phyloP scores from a whole-genome alignment of 2,113 vertebrate genomes.

The Stigmatopora argus region DNA sequence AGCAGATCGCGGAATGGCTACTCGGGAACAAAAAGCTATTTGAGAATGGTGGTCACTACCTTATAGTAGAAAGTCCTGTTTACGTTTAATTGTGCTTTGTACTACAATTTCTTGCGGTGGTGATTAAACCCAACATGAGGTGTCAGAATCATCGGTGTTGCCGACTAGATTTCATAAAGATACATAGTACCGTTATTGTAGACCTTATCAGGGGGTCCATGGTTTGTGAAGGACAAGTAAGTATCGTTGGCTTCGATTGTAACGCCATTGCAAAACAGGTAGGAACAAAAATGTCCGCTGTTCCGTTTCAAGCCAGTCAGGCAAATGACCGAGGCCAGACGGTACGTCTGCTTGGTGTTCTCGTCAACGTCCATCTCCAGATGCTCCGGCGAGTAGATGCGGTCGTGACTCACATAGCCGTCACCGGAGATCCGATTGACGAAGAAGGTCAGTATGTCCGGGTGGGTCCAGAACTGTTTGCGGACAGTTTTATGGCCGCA shows the following conservation, averaged over 20 bases:
- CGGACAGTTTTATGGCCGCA: not conserved
- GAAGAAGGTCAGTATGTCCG: conserved; percentile 3
- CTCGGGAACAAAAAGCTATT: no score
- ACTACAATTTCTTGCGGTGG: no score
- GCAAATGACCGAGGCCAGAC: conserved; percentile 1
- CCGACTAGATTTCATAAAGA: not conserved
- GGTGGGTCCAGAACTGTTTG: not conserved
- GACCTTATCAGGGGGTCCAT: conserved; percentile 1
- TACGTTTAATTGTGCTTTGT: no score
- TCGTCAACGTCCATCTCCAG: conserved; percentile 6
- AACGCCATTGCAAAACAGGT: not conserved
- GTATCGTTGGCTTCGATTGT: not conserved
- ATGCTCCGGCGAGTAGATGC: not conserved
- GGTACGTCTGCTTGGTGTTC: conserved; percentile 9
- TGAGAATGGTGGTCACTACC: no score
- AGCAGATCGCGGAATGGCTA: no score
- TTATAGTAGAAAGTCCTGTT: no score
- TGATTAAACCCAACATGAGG: no score
- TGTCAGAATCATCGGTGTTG: not conserved
- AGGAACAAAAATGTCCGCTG: conserved; percentile 2
- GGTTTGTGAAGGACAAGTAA: not conserved
- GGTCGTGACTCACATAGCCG: not conserved
- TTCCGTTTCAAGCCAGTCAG: not conserved
- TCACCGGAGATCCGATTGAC: conserved; percentile 1
- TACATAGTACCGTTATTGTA: conserved; percentile 6